Evolutionary conservation across 1,140 invertebrate genomes (phyloP), one percentile per base, ranked within the genome.

Genomic region (Subanguina moxae): DNA sequence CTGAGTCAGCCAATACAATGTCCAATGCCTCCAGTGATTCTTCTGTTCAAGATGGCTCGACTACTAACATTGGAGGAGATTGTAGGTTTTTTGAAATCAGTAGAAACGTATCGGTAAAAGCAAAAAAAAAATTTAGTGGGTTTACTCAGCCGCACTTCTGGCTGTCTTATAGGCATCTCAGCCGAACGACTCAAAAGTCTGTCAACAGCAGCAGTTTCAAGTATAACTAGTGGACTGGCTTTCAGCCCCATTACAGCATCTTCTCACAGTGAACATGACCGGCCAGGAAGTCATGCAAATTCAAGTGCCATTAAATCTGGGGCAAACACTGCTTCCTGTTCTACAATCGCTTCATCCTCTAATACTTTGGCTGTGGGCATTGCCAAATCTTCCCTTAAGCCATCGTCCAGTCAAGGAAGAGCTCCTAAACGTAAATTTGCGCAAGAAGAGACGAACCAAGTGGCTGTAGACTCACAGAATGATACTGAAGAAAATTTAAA

Each of bases 101-200:
- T 13, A 28, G 30, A 15, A 27, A 28, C 7, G 17, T 19, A n/a
- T n/a, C 21, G 11, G 3, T 8, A n/a, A 48, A 21, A n/a, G n/a
- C 21, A 48, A 3, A 7, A 57, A 5, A 19, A n/a, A n/a, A n/a
- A n/a, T n/a, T n/a, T n/a, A 52, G 48, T 52, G 48, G 48, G 48
- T 19, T 15, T 52, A 21, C 23, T 52, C 13, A 45, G 57, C 52
- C 62, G 57, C 17, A 68, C 63, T 32, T 48, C 52, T 58, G 58
- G 52, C 0, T 70, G 68, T 69, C 32, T 70, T 21, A 70, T 70
- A 30, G 68, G 68, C 27, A 70, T 70, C 48, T 70, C 67, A 23
- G 25, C 23, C 27, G 58, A 65, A 3, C 61, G 65, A 0, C 67
- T 25, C 38, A 38, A 38, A 66, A 58, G 61, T 32, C 66, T 68